These are phyloP conservation scores for Melanotaenia nigrans DNA, from an alignment of 2,797 vertebrate genomes.

Conservation along the genomic window DNA sequence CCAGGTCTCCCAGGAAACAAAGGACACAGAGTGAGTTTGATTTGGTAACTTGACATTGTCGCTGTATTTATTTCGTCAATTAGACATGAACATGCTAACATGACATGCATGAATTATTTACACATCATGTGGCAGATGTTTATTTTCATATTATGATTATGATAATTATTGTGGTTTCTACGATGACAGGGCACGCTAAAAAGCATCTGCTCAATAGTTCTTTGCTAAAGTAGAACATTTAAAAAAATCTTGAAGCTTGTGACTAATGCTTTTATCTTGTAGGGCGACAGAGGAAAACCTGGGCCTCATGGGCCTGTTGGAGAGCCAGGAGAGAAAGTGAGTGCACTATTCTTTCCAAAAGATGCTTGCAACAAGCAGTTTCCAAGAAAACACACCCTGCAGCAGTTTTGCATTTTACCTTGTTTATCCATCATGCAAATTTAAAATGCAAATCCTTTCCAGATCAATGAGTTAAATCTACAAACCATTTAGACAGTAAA, in stretches of 20 bases:
- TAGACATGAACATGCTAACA: constrained; percentile 3
- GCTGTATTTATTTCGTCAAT: constrained; percentile 36
- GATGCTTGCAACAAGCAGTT: constrained; percentile 11
- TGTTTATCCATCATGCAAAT: constrained; percentile 10
- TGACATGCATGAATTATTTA: constrained; percentile 27
- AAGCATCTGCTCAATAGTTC: constrained; percentile 48
- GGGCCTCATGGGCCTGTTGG: constrained; percentile 85
- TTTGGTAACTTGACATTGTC: constrained; percentile 43
- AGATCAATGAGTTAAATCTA: constrained; percentile 46
- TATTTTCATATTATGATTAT: constrained; percentile 62
- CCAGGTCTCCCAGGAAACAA: constrained; percentile 92
- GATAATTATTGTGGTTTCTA: constrained; percentile 51
- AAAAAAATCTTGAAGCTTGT: constrained; percentile 37
- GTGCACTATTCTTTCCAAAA: constrained; percentile 37
- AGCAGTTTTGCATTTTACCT: constrained; percentile 25
- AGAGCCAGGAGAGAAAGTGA: constrained; percentile 87
- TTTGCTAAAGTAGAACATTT: constrained; percentile 38
- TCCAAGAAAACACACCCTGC: constrained; percentile 24
- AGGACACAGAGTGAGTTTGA: constrained; percentile 88
- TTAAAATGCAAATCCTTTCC: constrained; percentile 35
- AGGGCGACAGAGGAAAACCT: constrained; percentile 89
- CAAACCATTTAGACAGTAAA: constrained; percentile 36
- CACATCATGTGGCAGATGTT: constrained; percentile 50
- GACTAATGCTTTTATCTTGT: constrained; percentile 63
- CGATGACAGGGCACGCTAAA: constrained; percentile 33